phyloP scores from a whole-genome alignment of 2,888 invertebrate species.

The Drosophila pegasa region DNA sequence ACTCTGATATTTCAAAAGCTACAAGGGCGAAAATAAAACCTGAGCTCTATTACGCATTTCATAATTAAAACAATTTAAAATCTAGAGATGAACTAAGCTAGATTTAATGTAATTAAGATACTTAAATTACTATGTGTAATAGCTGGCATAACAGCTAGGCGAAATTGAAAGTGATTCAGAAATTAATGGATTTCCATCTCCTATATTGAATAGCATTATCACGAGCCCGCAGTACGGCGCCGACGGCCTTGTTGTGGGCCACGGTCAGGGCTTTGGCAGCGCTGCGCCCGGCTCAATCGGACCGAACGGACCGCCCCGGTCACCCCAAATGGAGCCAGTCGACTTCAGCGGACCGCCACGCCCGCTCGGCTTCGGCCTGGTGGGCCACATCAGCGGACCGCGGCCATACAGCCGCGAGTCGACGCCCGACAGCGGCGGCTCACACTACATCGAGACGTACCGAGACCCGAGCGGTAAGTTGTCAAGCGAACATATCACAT shows the following conservation, averaged over 20 bases:
- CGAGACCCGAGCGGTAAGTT: constrained; percentile 92
- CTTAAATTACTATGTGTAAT: not conserved
- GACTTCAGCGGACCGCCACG: constrained; percentile 89
- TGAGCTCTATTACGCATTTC: not conserved
- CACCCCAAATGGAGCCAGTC: constrained; percentile 90
- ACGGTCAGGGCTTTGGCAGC: constrained; percentile 87
- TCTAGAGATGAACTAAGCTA: not conserved
- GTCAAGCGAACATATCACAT: not conserved
- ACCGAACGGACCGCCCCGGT: constrained; percentile 85
- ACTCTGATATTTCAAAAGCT: not conserved
- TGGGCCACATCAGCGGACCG: constrained; percentile 87
- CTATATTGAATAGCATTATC: constrained; percentile 70
- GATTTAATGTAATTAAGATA: not conserved
- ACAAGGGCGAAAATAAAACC: rapidly evolving
- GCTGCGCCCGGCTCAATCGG: constrained; percentile 77
- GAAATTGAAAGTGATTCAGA: too few relatives aligned
- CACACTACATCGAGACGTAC: constrained; percentile 95
- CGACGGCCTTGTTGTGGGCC: constrained; percentile 84
- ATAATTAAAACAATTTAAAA: rapidly evolving
- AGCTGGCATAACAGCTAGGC: not conserved
- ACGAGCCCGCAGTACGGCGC: constrained; percentile 87
- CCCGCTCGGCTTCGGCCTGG: constrained; percentile 87
- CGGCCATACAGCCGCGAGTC: constrained; percentile 93
- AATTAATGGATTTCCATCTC: not conserved
- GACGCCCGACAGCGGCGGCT: constrained; percentile 94